Conservation (phyloP, 2,113 vertebrate species). For the Chionodraco myersi region DNA sequence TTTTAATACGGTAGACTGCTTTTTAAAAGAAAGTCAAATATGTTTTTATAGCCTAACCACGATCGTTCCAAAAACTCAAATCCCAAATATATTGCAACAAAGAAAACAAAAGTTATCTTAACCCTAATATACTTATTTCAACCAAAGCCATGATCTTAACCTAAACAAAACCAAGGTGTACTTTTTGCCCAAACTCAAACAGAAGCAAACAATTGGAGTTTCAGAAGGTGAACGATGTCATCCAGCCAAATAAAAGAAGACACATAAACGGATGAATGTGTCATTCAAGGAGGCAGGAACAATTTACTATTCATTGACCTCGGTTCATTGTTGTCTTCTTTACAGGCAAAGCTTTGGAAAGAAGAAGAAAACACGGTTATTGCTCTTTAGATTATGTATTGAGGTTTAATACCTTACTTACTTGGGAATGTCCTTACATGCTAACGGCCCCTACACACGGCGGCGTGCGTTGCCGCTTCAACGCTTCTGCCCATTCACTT, state of each 20-base stretch:
- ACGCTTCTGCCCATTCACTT: no score
- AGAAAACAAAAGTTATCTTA: background rate
- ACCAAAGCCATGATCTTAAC: background rate
- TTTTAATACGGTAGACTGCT: no score
- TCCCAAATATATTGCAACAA: background rate
- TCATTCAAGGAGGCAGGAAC: background rate
- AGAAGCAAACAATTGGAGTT: background rate
- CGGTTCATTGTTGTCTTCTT: background rate
- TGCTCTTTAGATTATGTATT: background rate
- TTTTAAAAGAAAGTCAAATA: background rate
- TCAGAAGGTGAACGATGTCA: background rate
- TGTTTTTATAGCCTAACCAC: background rate
- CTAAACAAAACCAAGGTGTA: background rate
- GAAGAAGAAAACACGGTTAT: background rate
- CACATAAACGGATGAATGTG: background rate
- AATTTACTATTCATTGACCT: background rate
- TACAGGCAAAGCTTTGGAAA: background rate
- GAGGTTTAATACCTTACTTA: no score
- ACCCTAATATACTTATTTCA: background rate
- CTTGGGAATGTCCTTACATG: background rate
- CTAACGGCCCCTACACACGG: no score
- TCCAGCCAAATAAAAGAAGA: background rate
- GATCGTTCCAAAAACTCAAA: background rate
- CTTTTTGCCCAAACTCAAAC: background rate
- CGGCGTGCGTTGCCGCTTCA: no score